phyloP scores from a whole-genome alignment of 2,797 vertebrate genomes.

The Tokudaia muenninki region DNA sequence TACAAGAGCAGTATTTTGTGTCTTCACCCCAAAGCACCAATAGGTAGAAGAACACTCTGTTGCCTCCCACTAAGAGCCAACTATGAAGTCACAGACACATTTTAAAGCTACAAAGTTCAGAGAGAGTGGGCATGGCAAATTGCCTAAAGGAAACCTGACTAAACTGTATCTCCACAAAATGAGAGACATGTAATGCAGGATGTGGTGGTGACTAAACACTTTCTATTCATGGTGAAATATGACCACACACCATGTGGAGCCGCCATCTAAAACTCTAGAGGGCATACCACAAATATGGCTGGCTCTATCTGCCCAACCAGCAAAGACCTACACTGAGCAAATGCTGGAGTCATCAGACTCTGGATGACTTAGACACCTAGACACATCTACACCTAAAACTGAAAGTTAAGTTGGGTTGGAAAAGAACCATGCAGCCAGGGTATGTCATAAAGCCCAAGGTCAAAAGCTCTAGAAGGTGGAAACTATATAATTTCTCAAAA shows the following conservation, averaged over 20 bases:
- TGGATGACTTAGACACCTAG: slow-evolving; percentile 8
- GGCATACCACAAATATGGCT: background rate
- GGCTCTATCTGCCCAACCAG: background rate
- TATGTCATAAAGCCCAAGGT: slow-evolving; percentile 1
- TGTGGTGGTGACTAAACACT: background rate
- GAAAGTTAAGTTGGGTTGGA: background rate
- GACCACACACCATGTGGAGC: background rate
- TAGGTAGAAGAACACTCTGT: background rate
- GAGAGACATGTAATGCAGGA: background rate
- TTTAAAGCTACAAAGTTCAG: background rate
- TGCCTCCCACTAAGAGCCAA: background rate
- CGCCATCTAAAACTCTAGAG: slow-evolving; percentile 44
- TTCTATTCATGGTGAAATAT: slow-evolving; percentile 2
- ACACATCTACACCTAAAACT: background rate
- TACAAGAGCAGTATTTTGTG: background rate
- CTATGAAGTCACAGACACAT: background rate
- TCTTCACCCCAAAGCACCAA: slow-evolving; percentile 1
- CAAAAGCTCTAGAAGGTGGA: slow-evolving; percentile 37
- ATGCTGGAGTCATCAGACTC: background rate
- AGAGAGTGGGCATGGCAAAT: background rate
- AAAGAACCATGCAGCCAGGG: background rate
- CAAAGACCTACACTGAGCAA: background rate
- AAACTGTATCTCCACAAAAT: slow-evolving; percentile 4
- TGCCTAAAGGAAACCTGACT: slow-evolving; percentile 8
- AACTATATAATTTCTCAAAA: background rate